Percentiles rank a stretch among this genome's conserved stretches.
phyloP scores from a whole-genome alignment of 2,113 vertebrate species.

The Athene noctua region DNA sequence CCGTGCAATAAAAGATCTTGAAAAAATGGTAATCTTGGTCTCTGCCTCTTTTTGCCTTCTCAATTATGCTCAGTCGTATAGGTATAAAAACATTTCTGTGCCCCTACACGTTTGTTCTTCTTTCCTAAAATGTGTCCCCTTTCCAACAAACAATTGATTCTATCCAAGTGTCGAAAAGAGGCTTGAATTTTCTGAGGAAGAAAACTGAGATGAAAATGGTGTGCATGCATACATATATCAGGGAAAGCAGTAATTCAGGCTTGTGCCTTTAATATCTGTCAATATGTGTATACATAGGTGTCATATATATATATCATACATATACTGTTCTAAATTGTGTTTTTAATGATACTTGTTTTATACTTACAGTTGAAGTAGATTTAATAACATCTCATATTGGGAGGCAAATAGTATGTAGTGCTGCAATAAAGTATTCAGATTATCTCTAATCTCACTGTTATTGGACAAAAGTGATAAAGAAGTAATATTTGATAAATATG shows the following conservation, averaged over 20 bases:
- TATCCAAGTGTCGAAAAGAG: not conserved
- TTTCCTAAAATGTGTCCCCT: not conserved
- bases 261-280: not conserved
- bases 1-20: not conserved
- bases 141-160: not conserved
- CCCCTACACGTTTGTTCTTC: not conserved
- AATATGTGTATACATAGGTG: not conserved
- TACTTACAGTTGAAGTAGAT: not conserved
- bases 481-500: not conserved
- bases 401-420: not conserved
- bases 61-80: constrained; percentile 1
- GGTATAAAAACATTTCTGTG: not conserved
- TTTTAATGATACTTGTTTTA: not conserved
- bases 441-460: not conserved
- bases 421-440: not conserved
- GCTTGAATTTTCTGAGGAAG: not conserved
- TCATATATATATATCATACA: not conserved
- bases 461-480: not conserved
- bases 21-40: not conserved
- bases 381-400: not conserved
- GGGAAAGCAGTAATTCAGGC: not conserved
- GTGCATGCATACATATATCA: not conserved
- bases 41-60: constrained; percentile 46
- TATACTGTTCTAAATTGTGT: not conserved
- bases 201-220: not conserved